These are phyloP conservation scores for Drosophila bocqueti DNA, from an alignment of 1,140 invertebrate species.

Conservation along the genomic window DNA sequence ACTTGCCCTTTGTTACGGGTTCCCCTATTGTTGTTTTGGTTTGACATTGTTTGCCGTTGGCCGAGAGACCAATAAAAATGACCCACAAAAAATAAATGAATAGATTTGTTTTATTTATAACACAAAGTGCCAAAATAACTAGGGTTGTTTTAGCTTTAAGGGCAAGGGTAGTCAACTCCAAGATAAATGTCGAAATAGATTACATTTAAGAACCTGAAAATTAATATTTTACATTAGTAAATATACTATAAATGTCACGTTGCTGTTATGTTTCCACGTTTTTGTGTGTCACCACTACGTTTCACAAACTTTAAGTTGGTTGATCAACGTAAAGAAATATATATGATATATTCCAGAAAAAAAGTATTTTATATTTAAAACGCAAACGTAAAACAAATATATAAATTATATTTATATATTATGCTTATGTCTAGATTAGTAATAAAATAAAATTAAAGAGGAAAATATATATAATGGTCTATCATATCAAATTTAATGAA, in stretches of 20 bases:
- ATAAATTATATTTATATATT: neutral
- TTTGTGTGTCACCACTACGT: no score
- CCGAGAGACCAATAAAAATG: neutral
- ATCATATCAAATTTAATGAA: neutral
- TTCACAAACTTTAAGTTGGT: no score
- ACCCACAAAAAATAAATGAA: neutral
- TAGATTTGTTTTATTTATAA: neutral
- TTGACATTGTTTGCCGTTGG: slow-evolving; percentile 46
- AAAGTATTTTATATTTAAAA: neutral
- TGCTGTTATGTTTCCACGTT: no score
- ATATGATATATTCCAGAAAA: no score
- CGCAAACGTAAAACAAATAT: neutral
- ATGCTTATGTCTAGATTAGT: neutral
- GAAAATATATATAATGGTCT: neutral
- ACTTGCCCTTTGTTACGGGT: slow-evolving; percentile 25
- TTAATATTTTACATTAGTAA: no score
- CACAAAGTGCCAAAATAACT: neutral
- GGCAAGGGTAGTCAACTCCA: neutral
- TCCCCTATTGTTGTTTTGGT: slow-evolving; percentile 39
- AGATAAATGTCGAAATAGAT: neutral
- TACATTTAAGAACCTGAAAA: neutral
- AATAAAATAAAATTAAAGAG: no score
- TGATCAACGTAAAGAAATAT: no score
- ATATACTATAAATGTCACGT: no score
- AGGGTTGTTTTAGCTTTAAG: neutral